A percentile compares a stretch with the other conserved stretches of the same genome.
phyloP scores from a whole-genome alignment of 2,797 vertebrate genomes.

The Oreortyx pictus region DNA sequence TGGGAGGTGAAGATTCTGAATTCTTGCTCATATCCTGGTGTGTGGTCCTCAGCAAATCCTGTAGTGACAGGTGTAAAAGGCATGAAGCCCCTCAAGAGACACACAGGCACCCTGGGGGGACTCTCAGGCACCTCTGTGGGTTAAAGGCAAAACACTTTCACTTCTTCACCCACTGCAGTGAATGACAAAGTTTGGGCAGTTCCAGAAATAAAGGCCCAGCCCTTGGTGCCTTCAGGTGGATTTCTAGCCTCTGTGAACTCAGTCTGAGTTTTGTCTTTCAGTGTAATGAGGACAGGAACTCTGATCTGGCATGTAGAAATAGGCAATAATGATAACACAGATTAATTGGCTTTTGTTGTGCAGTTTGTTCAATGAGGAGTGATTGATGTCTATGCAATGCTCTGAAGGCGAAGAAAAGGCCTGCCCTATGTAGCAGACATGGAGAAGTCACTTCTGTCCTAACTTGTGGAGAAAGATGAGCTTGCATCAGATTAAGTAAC shows the following conservation, averaged over 20 bases:
- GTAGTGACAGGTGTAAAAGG: slow-evolving; percentile 21
- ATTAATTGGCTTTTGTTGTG: slow-evolving; percentile 18
- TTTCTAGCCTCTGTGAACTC: slow-evolving; percentile 6
- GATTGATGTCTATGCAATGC: not conserved
- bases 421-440: not conserved
- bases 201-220: not conserved
- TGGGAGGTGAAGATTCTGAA: not conserved
- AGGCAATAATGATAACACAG: fast-evolving
- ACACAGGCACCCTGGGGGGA: not conserved
- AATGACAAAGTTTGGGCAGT: not conserved
- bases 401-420: not conserved
- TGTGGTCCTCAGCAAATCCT: slow-evolving; percentile 55
- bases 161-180: slow-evolving; percentile 6
- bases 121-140: not conserved
- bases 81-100: slow-evolving; percentile 7
- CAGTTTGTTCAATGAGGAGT: slow-evolving; percentile 14
- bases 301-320: not conserved
- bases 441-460: slow-evolving; percentile 18
- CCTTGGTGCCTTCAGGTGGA: not conserved
- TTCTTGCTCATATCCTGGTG: slow-evolving; percentile 17
- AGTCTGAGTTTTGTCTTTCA: not conserved
- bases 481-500: slow-evolving; percentile 9
- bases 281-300: not conserved
- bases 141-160: not conserved
- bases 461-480: slow-evolving; percentile 9